Evolutionary conservation across 2,888 invertebrate genomes (phyloP).

Genomic region (Conops quadrifasciatus): DNA sequence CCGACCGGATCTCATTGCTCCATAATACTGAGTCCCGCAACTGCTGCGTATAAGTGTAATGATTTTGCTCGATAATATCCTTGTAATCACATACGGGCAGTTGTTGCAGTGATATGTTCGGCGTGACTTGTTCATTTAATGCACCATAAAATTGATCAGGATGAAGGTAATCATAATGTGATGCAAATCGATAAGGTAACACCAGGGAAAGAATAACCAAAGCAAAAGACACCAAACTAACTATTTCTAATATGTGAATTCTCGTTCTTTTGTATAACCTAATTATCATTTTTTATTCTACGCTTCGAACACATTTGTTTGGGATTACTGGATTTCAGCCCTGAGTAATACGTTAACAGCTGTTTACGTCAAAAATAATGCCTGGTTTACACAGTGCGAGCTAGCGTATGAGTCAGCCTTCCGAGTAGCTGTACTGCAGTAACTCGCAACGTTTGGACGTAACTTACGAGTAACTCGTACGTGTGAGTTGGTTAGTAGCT

Average conservation of each 20-base stretch:
- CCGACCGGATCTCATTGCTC: constrained; percentile 53
- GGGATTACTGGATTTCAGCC: not conserved
- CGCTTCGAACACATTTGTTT: constrained; percentile 23
- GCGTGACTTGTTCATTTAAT: constrained; percentile 59
- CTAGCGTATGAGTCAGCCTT: too few relatives aligned
- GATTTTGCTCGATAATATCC: constrained; percentile 56
- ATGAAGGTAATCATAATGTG: constrained; percentile 67
- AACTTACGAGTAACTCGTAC: too few relatives aligned
- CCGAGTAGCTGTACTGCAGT: too few relatives aligned
- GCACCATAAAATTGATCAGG: constrained; percentile 65
- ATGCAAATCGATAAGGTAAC: constrained; percentile 60
- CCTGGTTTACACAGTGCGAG: too few relatives aligned
- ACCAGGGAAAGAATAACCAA: constrained; percentile 52
- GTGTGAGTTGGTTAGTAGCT: too few relatives aligned
- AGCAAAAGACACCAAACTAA: constrained; percentile 44
- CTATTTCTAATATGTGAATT: constrained; percentile 51
- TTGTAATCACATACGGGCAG: constrained; percentile 59
- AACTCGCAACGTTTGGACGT: too few relatives aligned
- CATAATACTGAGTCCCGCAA: constrained; percentile 51
- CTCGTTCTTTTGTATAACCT: constrained; percentile 49
- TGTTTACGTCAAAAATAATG: not conserved
- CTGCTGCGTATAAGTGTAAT: constrained; percentile 48
- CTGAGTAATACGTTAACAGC: constrained; percentile 4
- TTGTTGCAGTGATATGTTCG: constrained; percentile 65
- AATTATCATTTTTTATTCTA: constrained; percentile 47